A percentile compares a stretch with the other conserved stretches of the same genome.
These are phyloP conservation scores for Rhopalosiphum maidis DNA, from an alignment of 1,140 invertebrate genomes.

Conservation along the genomic window DNA sequence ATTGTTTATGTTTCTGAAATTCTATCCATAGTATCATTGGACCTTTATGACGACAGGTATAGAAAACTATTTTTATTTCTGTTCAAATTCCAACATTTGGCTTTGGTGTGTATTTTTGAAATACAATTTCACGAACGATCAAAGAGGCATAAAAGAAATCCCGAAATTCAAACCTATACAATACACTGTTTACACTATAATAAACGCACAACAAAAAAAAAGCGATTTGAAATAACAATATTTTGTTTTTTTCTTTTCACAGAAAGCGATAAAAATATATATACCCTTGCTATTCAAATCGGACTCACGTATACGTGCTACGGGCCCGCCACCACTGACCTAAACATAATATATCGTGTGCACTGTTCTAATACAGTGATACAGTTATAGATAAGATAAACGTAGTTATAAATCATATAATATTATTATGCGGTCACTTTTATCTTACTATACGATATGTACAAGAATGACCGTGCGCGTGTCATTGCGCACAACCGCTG, in stretches of 20 bases:
- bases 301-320: not conserved
- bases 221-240: not conserved
- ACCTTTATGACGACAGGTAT: not conserved
- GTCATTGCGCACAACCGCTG: not conserved
- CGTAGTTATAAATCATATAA: not conserved
- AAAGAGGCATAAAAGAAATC: not conserved
- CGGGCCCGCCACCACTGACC: not conserved
- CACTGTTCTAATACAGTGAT: not conserved
- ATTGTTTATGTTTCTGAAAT: not conserved
- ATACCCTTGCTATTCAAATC: not conserved
- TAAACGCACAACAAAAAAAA: not conserved
- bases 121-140: not conserved
- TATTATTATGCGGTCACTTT: conserved; percentile 7
- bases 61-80: not conserved
- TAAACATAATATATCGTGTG: not conserved
- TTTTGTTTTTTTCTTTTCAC: not conserved
- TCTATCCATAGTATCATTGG: not conserved
- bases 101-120: not conserved
- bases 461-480: not conserved
- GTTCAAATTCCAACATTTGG: not conserved
- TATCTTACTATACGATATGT: not conserved
- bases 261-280: not conserved
- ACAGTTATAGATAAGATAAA: not conserved
- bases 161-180: not conserved
- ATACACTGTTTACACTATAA: not conserved